Evolutionary conservation across 2,797 vertebrate species (phyloP).

Genomic region (Poecilia gillii): DNA sequence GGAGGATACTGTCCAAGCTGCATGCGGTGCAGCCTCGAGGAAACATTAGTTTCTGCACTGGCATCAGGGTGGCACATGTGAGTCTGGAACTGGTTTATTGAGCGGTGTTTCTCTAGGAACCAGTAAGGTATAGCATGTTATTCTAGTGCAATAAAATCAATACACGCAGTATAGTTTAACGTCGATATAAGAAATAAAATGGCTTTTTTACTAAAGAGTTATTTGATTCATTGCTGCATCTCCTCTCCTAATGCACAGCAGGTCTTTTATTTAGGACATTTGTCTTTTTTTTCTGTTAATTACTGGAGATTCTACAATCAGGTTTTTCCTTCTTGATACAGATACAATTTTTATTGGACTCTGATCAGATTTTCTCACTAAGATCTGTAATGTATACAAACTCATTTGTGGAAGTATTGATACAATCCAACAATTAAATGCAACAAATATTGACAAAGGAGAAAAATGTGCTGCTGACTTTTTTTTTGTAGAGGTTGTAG

Average conservation of each 20-base stretch:
- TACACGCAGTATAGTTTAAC: background rate
- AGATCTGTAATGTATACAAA: background rate
- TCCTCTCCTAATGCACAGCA: background rate
- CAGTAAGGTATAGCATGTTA: background rate
- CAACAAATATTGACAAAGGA: background rate
- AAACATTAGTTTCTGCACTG: slow-evolving; percentile 93
- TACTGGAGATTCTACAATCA: background rate
- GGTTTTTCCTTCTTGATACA: background rate
- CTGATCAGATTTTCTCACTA: background rate
- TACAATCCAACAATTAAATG: background rate
- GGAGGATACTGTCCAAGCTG: slow-evolving; percentile 93
- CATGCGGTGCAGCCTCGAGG: slow-evolving; percentile 93
- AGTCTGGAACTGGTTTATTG: slow-evolving; percentile 57
- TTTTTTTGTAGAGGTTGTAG: background rate
- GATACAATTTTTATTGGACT: background rate
- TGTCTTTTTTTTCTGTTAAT: background rate
- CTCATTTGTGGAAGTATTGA: background rate
- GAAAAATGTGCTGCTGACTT: background rate
- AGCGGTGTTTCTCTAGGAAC: background rate
- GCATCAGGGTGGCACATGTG: slow-evolving; percentile 94
- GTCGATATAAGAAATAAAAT: background rate
- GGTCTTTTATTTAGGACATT: background rate
- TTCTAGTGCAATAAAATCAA: background rate
- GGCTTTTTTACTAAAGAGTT: background rate
- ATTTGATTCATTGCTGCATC: background rate